phyloP scores from a whole-genome alignment of 2,888 invertebrate genomes.

The Papilio gigon region DNA sequence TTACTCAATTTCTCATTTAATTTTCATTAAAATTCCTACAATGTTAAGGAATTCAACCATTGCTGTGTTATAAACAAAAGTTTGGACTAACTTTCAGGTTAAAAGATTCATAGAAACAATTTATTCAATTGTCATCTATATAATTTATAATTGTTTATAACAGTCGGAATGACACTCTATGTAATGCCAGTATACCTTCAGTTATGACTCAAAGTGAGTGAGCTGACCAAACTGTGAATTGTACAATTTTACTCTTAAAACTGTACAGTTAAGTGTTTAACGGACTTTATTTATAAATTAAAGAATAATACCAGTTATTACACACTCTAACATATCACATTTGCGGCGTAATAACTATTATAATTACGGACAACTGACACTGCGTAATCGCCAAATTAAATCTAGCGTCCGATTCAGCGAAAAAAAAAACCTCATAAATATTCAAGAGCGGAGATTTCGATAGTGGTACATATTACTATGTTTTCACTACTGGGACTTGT shows the following conservation, averaged over 20 bases:
- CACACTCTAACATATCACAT: slow-evolving; percentile 43
- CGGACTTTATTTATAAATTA: slow-evolving; percentile 6
- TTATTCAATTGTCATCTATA: no score
- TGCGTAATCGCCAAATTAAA: slow-evolving; percentile 69
- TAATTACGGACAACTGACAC: slow-evolving; percentile 76
- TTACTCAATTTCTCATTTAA: background rate
- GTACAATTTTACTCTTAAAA: no score
- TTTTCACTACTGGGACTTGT: background rate
- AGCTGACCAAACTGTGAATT: no score
- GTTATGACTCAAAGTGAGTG: no score
- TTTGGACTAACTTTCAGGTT: background rate
- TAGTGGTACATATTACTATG: slow-evolving; percentile 56
- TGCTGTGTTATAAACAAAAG: background rate
- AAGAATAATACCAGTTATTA: slow-evolving; percentile 28
- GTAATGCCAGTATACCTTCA: no score
- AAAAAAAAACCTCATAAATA: slow-evolving; percentile 71
- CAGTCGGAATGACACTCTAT: background rate
- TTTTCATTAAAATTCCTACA: background rate
- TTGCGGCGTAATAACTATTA: slow-evolving; percentile 51
- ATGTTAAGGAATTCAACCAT: background rate
- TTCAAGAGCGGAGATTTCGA: slow-evolving; percentile 61
- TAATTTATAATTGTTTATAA: background rate
- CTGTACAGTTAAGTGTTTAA: background rate
- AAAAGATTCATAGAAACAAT: no score
- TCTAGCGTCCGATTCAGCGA: slow-evolving; percentile 56